A percentile compares a stretch with the other conserved stretches of the same genome.
phyloP scores from a whole-genome alignment of 2,888 invertebrate species.

The Aleiodes testaceus region DNA sequence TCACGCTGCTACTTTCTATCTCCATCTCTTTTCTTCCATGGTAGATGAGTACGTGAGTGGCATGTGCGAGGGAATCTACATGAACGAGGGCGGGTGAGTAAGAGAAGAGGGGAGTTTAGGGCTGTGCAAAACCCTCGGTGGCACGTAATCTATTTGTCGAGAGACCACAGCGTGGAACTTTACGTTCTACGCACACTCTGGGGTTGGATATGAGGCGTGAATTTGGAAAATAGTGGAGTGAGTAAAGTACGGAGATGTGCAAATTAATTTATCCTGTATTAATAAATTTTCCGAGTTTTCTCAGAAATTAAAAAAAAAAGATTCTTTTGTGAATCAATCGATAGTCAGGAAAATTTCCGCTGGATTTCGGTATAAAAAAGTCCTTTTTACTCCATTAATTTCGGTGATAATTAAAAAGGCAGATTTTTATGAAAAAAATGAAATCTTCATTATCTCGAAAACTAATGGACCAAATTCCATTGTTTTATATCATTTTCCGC shows the following conservation, averaged over 20 bases:
- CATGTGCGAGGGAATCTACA: constrained; percentile 63
- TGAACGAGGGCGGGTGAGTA: constrained; percentile 53
- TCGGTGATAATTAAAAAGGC: too few relatives aligned
- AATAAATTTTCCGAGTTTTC: not conserved
- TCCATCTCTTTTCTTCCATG: constrained; percentile 31
- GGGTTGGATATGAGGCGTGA: constrained; percentile 47
- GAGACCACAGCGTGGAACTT: constrained; percentile 64
- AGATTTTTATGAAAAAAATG: too few relatives aligned
- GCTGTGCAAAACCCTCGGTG: constrained; percentile 54
- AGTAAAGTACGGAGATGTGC: not conserved
- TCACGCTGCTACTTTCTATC: constrained; percentile 24
- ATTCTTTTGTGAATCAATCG: not conserved
- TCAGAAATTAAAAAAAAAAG: too few relatives aligned
- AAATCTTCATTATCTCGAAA: too few relatives aligned
- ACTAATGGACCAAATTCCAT: too few relatives aligned
- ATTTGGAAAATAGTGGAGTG: constrained; percentile 30
- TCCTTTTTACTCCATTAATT: too few relatives aligned
- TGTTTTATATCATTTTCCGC: too few relatives aligned
- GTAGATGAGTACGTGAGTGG: constrained; percentile 72
- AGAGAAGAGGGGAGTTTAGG: constrained; percentile 52
- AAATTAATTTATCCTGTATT: constrained; percentile 2
- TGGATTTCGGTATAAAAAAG: too few relatives aligned
- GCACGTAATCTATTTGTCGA: constrained; percentile 73
- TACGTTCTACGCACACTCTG: constrained; percentile 50
- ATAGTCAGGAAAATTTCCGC: too few relatives aligned